These are phyloP conservation scores for Lepus timidus DNA, from an alignment of 2,113 vertebrate species.

Conservation along the genomic window DNA sequence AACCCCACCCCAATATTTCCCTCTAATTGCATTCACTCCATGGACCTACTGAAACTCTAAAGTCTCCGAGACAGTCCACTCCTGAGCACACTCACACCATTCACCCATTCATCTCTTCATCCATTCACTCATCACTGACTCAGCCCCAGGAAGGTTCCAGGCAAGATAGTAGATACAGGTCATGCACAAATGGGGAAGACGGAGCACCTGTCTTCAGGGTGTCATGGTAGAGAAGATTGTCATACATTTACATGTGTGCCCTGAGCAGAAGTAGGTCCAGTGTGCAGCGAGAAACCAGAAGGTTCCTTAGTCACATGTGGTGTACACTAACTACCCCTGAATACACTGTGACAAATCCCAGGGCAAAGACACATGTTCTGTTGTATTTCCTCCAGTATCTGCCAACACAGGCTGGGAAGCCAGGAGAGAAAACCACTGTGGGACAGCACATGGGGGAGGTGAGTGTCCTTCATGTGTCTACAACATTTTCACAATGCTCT, in stretches of 20 bases:
- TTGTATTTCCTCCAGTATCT: neutral
- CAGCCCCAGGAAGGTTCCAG: neutral
- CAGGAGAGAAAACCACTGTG: neutral
- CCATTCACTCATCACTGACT: neutral
- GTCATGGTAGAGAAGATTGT: neutral
- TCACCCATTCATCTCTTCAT: neutral
- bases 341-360: neutral
- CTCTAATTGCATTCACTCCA: too few species aligned
- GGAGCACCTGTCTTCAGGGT: neutral
- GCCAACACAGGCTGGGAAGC: neutral
- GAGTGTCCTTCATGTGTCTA: accelerated
- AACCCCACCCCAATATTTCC: neutral
- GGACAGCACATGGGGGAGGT: accelerated
- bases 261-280: too few species aligned
- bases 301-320: neutral
- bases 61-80: neutral
- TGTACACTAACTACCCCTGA: neutral
- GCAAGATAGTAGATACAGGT: neutral
- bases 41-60: neutral
- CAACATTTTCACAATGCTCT: neutral
- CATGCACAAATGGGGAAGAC: neutral
- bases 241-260: accelerated
- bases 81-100: neutral
- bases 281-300: neutral
- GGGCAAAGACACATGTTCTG: neutral